Base-by-base conservation (phyloP, 2,113 vertebrate species). In the Macquaria australasica region DNA sequence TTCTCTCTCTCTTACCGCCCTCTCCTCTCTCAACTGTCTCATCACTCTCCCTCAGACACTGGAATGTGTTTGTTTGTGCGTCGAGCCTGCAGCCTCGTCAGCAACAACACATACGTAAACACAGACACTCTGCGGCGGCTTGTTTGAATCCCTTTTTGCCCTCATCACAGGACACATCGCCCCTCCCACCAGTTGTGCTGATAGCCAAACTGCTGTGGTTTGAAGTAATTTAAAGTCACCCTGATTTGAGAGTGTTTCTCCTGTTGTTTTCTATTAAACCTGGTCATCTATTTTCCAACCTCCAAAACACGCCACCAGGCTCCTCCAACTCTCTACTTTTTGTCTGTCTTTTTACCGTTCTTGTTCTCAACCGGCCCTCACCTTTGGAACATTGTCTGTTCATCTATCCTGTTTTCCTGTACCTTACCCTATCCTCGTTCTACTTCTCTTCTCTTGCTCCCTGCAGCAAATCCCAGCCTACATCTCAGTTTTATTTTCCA, bases 61-160 rank as follows among this genome's bases (percentile, higher is more conserved):
- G 87, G 87, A 91, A 92, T 94, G 85, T 73, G 73, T 90, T 88
- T 92, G 85, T 89, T 87, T 86, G 81, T 73, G 39, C 4, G 8
- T 2, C 6, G 8, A 87, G 74, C 58, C 72, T 58, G 62, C 50
- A 79, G 81, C 81, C 72, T 75, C 11, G 64, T 89, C 89, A 84
- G 63, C 70, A 81, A 41, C 83, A 85, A 60, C 85, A 31, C 8
- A 15, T 50, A 45, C 23, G 39, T 89, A 74, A 89, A 89, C 88
- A 89, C 48, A 0, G 25, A 73, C 58, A 14, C 76, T 82, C 39
- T 6, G 34, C 51, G 48, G 80, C 28, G 53, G 73, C 86, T 69
- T 74, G 66, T 84, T 87, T 75, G 14, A 79, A 86, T 83, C 64
- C 59, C n/a, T 75, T 58, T 71, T 23, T 66, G 62, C 63, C 73